Evolutionary conservation across 2,113 vertebrate genomes (phyloP), one percentile per base, ranked within the genome.

Genomic region (Haemorhous mexicanus): DNA sequence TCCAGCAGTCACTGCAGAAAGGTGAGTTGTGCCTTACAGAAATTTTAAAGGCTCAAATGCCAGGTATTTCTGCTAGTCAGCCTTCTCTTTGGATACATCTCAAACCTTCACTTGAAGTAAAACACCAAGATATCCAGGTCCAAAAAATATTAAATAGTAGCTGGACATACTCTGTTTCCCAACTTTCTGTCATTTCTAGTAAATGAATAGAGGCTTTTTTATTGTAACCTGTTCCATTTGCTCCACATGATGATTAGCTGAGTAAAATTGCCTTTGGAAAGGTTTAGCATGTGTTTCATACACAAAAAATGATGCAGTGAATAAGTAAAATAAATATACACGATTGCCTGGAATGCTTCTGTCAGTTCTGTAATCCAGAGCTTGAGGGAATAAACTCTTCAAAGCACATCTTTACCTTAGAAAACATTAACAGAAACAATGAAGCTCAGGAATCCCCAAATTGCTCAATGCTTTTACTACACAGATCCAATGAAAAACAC

Each of bases 401-500:
- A 93, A 88, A 90, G 91, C 30, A 80, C 80, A 90, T 90, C 78
- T 89, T 95, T 90, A 96, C 72, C 83, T 86, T 86, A 77, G 62
- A 81, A 90, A 68, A 93, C 64, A 74, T 49, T 19, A 86, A 78
- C 0, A 95, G 68, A 92, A 93, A 74, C 35, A 84, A 27, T 0
- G 37, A 86, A 85, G 82, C 59, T 86, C 58, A 70, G 32, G 68
- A 94, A 96, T 81, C 32, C 44, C 44, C 72, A 78, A 70, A 78
- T 43, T 59, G 49, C 73, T 83, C 56, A 75, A 74, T 0, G 4
- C 41, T 81, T 84, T 84, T 77, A 88, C 76, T 78, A 84, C 28
- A 68, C 1, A 2, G 64, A 56, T 64, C 16, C 79, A 90, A 55
- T n/a, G 41, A 91, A 77, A 73, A 84, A 76, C 63, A 69, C 2